Percentiles rank a stretch among this genome's conserved stretches.
phyloP scores from a whole-genome alignment of 2,797 vertebrate species.

The Nannoperca obscura region DNA sequence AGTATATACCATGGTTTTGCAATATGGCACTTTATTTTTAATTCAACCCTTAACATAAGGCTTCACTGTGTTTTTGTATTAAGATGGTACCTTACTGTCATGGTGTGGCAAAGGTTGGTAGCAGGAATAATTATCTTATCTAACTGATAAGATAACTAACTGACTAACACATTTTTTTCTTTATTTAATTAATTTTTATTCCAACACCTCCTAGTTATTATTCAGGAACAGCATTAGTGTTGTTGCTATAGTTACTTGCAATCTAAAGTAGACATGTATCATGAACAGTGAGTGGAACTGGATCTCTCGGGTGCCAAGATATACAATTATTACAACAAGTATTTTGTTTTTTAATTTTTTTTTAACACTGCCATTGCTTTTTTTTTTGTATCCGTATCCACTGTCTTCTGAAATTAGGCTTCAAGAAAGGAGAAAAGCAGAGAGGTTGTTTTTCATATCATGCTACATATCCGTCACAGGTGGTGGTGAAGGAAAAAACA shows the following conservation, averaged over 20 bases:
- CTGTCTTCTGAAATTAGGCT: conserved; percentile 1
- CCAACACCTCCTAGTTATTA: background rate
- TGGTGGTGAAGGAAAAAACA: conserved; percentile 1
- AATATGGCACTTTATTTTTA: background rate
- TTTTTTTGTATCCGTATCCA: background rate
- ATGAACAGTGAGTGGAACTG: background rate
- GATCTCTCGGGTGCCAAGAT: background rate
- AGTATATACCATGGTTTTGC: background rate
- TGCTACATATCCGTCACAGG: background rate
- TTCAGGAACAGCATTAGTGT: conserved; percentile 16
- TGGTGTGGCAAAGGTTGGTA: background rate
- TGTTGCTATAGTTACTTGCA: conserved; percentile 57
- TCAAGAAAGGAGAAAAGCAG: background rate
- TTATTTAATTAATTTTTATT: background rate
- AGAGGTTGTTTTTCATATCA: background rate
- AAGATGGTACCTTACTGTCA: background rate
- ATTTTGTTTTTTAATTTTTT: too few species aligned
- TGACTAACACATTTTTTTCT: background rate
- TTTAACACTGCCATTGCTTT: background rate
- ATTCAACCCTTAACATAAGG: background rate
- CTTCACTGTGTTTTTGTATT: background rate
- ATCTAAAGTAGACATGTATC: conserved; percentile 27
- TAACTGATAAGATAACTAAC: too few species aligned
- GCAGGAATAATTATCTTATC: background rate
- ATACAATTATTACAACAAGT: background rate